Conservation (phyloP, 2,888 invertebrate species). For the Meliscaeva auricollis region DNA sequence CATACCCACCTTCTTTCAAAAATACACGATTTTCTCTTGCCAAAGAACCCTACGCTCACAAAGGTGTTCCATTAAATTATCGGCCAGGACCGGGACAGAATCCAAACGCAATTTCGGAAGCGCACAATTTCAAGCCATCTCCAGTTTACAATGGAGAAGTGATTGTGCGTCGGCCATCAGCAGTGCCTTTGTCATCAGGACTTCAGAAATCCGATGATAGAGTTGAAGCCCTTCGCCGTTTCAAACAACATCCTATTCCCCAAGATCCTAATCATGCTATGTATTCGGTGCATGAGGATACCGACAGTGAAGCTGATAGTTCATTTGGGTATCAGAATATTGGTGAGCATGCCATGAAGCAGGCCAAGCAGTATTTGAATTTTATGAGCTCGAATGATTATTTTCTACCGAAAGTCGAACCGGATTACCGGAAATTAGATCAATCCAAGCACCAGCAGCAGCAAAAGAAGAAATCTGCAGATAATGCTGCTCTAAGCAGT, state of each 20-base stretch:
- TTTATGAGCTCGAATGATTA: constrained; percentile 83
- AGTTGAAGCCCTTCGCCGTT: constrained; percentile 41
- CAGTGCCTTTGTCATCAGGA: constrained; percentile 30
- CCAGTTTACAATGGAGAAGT: constrained; percentile 80
- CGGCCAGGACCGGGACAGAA: constrained; percentile 46
- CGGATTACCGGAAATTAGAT: constrained; percentile 81
- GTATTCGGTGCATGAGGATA: constrained; percentile 81
- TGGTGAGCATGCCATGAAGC: constrained; percentile 77
- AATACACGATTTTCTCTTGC: constrained; percentile 77
- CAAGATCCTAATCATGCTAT: constrained; percentile 25
- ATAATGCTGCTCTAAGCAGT: constrained; percentile 43
- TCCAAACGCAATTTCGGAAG: constrained; percentile 73
- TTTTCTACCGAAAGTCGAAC: constrained; percentile 81
- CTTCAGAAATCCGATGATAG: constrained; percentile 42
- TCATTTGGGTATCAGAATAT: constrained; percentile 35
- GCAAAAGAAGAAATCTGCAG: constrained; percentile 51
- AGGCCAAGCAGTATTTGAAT: constrained; percentile 81
- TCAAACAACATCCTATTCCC: constrained; percentile 54
- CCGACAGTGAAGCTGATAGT: constrained; percentile 77
- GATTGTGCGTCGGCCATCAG: constrained; percentile 78
- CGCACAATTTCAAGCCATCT: constrained; percentile 81
- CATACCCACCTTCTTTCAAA: constrained; percentile 78
- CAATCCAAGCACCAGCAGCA: constrained; percentile 77
- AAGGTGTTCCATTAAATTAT: constrained; percentile 66
- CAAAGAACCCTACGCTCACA: constrained; percentile 76